Evolutionary conservation across 2,113 vertebrate genomes (phyloP).

Genomic region (Marmota flaviventris): DNA sequence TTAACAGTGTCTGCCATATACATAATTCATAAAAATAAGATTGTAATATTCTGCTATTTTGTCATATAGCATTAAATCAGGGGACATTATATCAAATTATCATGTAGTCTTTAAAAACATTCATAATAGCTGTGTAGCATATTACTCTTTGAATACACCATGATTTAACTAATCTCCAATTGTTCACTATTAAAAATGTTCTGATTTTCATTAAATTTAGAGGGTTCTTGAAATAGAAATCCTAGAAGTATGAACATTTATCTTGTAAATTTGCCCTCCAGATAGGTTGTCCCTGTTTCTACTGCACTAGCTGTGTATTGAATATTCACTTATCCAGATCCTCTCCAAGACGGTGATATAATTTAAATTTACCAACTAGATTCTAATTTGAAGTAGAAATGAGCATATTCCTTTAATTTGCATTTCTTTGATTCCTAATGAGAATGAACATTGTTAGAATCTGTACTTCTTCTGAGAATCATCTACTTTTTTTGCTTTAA

Average conservation of each 20-base stretch:
- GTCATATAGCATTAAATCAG: not conserved
- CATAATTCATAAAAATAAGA: not conserved
- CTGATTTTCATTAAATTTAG: constrained; percentile 28
- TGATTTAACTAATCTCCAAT: not conserved
- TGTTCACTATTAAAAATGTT: constrained; percentile 3
- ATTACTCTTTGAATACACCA: not conserved
- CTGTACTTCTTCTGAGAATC: not conserved
- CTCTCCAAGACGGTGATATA: not conserved
- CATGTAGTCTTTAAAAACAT: not conserved
- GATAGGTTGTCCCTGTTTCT: not conserved
- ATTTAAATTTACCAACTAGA: constrained; percentile 44
- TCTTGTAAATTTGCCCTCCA: not conserved
- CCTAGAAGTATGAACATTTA: not conserved
- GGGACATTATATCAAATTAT: not conserved
- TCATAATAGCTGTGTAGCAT: not conserved
- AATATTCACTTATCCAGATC: not conserved
- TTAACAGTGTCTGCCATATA: not conserved
- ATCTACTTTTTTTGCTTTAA: not conserved
- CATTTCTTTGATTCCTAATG: not conserved
- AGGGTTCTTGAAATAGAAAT: not conserved
- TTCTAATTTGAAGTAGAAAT: constrained; percentile 27
- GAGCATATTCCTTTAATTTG: constrained; percentile 48
- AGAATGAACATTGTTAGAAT: constrained; percentile 12
- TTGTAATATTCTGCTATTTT: not conserved
- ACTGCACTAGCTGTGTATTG: not conserved